Evolutionary conservation across 2,797 vertebrate genomes (phyloP).

Genomic region (Rhodeus uyekii): DNA sequence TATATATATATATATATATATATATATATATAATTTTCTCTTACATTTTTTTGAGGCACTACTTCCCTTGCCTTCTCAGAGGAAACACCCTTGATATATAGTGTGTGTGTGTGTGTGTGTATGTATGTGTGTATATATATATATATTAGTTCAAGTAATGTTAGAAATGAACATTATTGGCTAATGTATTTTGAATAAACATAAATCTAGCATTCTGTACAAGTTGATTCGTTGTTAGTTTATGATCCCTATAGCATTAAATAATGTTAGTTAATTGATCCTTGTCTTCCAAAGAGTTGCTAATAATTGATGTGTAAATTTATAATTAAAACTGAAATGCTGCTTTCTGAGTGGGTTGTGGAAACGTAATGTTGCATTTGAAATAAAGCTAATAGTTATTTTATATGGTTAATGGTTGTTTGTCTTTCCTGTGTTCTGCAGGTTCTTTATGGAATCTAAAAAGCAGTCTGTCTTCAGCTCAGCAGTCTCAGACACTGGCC

Average conservation of each 20-base stretch:
- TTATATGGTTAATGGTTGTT: neutral
- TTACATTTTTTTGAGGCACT: too few species aligned
- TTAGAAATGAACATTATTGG: too few species aligned
- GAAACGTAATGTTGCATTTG: neutral
- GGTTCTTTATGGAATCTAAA: constrained; percentile 94
- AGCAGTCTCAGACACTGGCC: constrained; percentile 84
- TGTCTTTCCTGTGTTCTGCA: constrained; percentile 56
- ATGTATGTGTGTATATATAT: too few species aligned
- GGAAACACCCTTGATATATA: too few species aligned
- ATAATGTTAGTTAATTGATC: neutral
- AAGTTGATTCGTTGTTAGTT: too few species aligned
- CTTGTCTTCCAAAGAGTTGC: neutral
- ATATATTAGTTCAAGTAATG: too few species aligned
- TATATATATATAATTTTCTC: too few species aligned
- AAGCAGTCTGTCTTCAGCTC: constrained; percentile 78
- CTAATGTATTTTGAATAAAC: too few species aligned
- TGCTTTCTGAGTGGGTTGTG: neutral
- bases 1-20: too few species aligned
- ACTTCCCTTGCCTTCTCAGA: too few species aligned
- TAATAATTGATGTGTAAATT: neutral
- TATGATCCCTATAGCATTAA: neutral
- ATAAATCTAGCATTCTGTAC: too few species aligned
- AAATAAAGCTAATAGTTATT: neutral
- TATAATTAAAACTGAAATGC: neutral
- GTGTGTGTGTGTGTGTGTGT: too few species aligned